Base-by-base conservation (phyloP, 2,888 invertebrate genomes). In the Protonemura montana region DNA sequence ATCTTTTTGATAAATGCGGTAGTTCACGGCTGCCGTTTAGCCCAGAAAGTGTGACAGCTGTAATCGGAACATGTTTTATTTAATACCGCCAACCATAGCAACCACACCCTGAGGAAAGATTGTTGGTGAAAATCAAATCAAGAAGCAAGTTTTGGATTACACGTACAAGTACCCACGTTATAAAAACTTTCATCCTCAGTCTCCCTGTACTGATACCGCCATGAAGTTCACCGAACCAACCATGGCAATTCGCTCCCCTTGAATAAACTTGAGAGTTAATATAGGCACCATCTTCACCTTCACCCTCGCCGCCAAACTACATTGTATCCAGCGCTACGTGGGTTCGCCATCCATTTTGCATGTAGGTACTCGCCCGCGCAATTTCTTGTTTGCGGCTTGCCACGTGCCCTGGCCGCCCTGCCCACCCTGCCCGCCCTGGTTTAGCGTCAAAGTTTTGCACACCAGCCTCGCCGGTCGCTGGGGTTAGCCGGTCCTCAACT, bases 371-470 rank as follows among this genome's bases (percentile, higher is more conserved):
- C 59, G 21, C 16, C 59, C 13, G 59, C 1, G 59, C 59, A 59
- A 59, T 28, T 26, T 78, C 78, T 78, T 78, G 78, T 78, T 10
- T 78, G 78, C 78, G 78, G 78, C 78, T 78, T 78, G 3, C 27
- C 28, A 2, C 13, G 16, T 21, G 59, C 59, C 13, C 59, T 21
- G 21, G 59, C 59, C 59, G 6, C 41, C 41, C 5, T 5, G 6
- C 41, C 41, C 21, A 77, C 7, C 78, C 26, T 26, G 78, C 27
- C 78, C 7, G 78, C 27, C 0, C 42, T 26, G 82, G 82, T 83
- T 83, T 41, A 41, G 16, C 82, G 82, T 83, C 26, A 41, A 83
- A 83, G 82, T 83, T 83, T 83, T 26, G 35, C 30, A 35, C n/a
- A 35, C 78, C 78, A 5, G 59, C 27, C 77, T 7, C 78, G 78